These are phyloP conservation scores for Chlamydotis undulata DNA, from an alignment of 2,113 vertebrate genomes.

Conservation along the genomic window DNA sequence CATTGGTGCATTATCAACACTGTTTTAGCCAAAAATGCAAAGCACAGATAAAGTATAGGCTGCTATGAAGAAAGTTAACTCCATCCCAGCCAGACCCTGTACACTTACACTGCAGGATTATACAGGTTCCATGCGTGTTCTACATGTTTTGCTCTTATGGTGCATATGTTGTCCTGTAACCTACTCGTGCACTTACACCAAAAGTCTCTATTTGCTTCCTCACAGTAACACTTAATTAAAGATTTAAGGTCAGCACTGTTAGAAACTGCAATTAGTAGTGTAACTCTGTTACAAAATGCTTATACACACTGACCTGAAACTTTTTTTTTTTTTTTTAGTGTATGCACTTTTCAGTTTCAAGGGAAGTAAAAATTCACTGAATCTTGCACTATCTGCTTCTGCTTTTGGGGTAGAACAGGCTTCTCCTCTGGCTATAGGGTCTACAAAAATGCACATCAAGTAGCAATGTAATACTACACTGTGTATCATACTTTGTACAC, in stretches of 20 bases:
- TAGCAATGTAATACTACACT: background rate
- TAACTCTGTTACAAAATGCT: background rate
- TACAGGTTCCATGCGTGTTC: background rate
- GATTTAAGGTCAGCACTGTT: background rate
- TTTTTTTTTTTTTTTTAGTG: background rate
- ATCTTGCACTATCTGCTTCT: background rate
- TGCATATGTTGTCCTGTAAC: background rate
- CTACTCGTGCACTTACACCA: background rate
- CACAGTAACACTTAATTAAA: too few relatives aligned
- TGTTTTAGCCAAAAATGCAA: background rate
- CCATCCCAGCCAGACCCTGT: background rate
- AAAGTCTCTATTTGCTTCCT: background rate
- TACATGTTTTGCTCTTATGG: background rate
- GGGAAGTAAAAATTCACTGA: background rate
- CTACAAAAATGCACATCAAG: background rate
- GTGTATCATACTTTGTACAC: background rate
- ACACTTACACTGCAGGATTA: background rate
- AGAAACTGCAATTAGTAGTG: background rate
- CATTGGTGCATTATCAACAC: background rate
- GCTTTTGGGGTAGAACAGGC: accelerated
- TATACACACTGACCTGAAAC: background rate
- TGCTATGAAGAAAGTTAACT: background rate
- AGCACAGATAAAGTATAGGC: background rate
- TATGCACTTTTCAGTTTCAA: background rate
- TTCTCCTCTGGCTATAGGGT: background rate